Base-by-base conservation (phyloP, 2,797 vertebrate genomes). In the Acestrorhynchus altus region DNA sequence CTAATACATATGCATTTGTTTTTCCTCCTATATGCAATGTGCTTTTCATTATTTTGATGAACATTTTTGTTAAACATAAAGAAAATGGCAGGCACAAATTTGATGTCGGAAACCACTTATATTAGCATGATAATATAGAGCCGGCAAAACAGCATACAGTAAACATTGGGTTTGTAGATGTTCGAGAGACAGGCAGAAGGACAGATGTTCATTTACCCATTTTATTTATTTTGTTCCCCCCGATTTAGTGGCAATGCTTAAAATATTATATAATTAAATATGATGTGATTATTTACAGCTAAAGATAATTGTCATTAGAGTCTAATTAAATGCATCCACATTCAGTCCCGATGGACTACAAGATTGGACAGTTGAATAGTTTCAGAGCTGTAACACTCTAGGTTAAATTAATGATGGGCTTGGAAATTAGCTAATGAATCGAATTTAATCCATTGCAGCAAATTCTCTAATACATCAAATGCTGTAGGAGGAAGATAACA, bases 91-190 rank as follows among this genome's bases (percentile, higher is more conserved):
- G 16, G 46, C 67, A 39, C 54, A 51, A 49, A 61, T 76, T 79
- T 76, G 46, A 12, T 72, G 57, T 59, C 56, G 51, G 49, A 67
- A 20, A 49, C 31, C 2, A 22, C 51, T 51, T 65, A 52, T 52
- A 78, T 72, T 71, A 75, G 49, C 69, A 79, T 70, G 68, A 76
- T 51, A 76, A 82, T 63, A 52, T 67, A 59, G 26, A 11, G 46
- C 40, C 56, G 54, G 49, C 72, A 76, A 69, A 15, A 51, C 52
- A 39, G n/a, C 46, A 47, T 63, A 60, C 28, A 61, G 40, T 54
- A 61, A 68, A 44, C 64, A 59, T 0, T 28, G 12, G 4, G 35
- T 8, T 35, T 8, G 9, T 40, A 61, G 40, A 65, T 46, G 47
- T 54, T 39, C 54, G 9, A 64, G 3, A 39, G n/a, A 70, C 67